These are phyloP conservation scores for Drosophila bocqueti DNA, from an alignment of 1,140 invertebrate genomes.

Conservation along the genomic window DNA sequence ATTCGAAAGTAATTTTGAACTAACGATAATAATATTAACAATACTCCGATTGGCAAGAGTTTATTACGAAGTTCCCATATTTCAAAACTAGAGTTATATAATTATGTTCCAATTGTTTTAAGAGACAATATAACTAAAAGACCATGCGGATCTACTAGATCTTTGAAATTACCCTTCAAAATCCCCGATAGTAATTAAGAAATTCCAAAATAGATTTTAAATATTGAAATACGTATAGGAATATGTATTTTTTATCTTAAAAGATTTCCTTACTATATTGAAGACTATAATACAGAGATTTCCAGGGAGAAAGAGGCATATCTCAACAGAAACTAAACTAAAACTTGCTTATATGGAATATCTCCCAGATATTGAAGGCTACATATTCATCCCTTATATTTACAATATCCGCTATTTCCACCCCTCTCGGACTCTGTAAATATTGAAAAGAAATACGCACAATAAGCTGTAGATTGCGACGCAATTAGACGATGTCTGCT, in stretches of 20 bases:
- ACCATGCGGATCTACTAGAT: too few species aligned
- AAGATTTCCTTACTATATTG: background rate
- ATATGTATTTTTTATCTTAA: too few species aligned
- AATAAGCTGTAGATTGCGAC: conserved; percentile 43
- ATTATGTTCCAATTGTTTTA: too few species aligned
- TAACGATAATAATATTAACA: too few species aligned
- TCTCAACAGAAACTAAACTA: background rate
- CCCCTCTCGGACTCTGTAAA: conserved; percentile 2
- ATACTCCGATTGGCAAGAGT: too few species aligned
- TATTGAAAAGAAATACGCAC: conserved; percentile 36
- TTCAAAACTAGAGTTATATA: background rate
- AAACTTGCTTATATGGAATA: background rate
- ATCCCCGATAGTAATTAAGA: too few species aligned
- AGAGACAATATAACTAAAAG: too few species aligned
- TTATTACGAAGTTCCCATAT: too few species aligned
- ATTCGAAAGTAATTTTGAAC: too few species aligned
- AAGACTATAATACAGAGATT: background rate
- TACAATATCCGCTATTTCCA: background rate
- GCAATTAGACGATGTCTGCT: conserved; percentile 48
- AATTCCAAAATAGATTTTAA: background rate
- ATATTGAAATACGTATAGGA: background rate
- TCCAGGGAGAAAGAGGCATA: background rate
- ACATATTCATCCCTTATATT: conserved; percentile 1
- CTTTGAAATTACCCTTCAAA: too few species aligned
- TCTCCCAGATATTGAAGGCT: background rate